Evolutionary conservation across 2,113 vertebrate species (phyloP).

Genomic region (Natator depressus): DNA sequence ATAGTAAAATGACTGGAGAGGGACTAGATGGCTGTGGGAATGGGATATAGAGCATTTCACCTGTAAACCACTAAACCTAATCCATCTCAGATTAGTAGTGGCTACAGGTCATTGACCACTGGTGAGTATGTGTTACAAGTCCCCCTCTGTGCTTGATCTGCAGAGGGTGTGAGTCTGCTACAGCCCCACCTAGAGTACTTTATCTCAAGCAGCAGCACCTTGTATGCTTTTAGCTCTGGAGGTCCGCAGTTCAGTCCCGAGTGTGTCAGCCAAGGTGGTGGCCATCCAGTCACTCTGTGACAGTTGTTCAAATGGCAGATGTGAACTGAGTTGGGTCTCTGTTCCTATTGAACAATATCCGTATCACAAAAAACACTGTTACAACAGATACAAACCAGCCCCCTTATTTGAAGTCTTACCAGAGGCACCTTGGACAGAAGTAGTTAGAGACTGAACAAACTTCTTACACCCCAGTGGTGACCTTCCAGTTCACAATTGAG

Average conservation of each 20-base stretch:
- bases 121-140: background rate
- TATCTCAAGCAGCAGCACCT: background rate
- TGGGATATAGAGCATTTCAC: background rate
- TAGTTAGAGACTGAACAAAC: background rate
- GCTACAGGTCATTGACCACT: background rate
- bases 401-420: background rate
- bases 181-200: background rate
- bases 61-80: background rate
- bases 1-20: background rate
- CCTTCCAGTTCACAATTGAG: background rate
- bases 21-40: background rate
- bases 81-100: background rate
- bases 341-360: background rate
- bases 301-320: background rate
- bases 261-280: background rate
- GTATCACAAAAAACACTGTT: background rate
- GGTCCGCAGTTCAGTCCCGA: background rate
- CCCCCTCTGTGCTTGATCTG: background rate
- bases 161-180: background rate
- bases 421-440: background rate
- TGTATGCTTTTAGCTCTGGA: background rate
- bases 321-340: background rate
- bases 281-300: background rate
- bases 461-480: background rate
- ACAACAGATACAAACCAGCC: background rate